These are phyloP conservation scores for Sphaerophoria rueppellii DNA, from an alignment of 2,888 invertebrate genomes.

Conservation along the genomic window DNA sequence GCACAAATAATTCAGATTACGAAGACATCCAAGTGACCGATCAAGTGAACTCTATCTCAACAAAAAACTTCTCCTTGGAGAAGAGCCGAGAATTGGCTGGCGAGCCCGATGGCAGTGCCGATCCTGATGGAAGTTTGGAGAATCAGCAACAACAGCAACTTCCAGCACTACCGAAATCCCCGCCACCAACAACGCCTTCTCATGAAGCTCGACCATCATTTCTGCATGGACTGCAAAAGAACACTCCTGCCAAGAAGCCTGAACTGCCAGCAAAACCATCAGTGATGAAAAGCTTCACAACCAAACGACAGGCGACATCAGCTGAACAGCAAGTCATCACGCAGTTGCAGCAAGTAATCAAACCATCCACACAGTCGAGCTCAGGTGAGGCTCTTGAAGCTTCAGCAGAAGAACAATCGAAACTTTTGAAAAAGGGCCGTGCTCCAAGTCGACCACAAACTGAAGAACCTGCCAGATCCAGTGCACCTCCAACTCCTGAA, in stretches of 20 bases:
- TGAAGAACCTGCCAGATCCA: conserved; percentile 75
- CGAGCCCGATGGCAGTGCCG: conserved; percentile 93
- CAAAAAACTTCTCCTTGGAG: conserved; percentile 80
- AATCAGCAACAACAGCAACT: conserved; percentile 83
- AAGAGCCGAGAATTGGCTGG: conserved; percentile 90
- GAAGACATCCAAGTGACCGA: conserved; percentile 81
- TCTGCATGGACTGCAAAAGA: conserved; percentile 86
- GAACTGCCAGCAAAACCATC: conserved; percentile 88
- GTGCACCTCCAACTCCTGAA: conserved; percentile 80
- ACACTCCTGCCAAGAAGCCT: conserved; percentile 84
- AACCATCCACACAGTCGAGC: conserved; percentile 76
- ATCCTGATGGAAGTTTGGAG: conserved; percentile 87
- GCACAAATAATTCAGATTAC: conserved; percentile 81
- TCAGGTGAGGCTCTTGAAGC: conserved; percentile 76
- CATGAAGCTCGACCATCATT: conserved; percentile 86
- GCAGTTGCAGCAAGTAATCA: conserved; percentile 83
- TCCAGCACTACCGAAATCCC: conserved; percentile 86
- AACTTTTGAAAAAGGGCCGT: conserved; percentile 87
- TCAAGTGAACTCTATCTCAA: conserved; percentile 69
- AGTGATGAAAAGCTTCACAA: conserved; percentile 83
- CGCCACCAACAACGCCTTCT: conserved; percentile 77
- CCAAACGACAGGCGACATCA: conserved; percentile 82
- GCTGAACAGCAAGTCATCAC: conserved; percentile 83
- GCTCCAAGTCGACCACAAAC: conserved; percentile 88
- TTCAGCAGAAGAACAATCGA: conserved; percentile 78